Base-by-base conservation (phyloP, 35 echinoderm and acorn worm genomes). In the Ophiothrix spiculata region DNA sequence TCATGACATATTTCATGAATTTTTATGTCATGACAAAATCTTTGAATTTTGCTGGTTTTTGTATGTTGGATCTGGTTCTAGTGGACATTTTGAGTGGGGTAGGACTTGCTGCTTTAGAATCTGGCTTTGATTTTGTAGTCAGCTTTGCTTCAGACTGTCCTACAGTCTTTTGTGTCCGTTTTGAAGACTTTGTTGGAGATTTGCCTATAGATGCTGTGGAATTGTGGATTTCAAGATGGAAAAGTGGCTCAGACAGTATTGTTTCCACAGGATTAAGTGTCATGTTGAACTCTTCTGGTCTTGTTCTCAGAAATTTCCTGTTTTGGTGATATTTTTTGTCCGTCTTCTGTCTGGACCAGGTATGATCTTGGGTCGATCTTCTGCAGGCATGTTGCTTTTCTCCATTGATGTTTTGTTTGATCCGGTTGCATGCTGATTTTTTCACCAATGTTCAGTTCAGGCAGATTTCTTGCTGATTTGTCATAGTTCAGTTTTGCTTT, bases 401-500 rank as follows among this genome's bases (percentile, higher is more conserved):
- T 95, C 32, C 38, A 19, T 64, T 37, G 37, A 21, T 41, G 41
- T 39, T 87, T 63, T 23, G 40, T 39, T 19, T 35, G 77, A 75
- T 42, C 39, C 84, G 89, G 89, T 77, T 95, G 90, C n/a, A 95
- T 32, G 80, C 85, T 75, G 17, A 91, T 80, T 35, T 35, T 80
- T 79, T 93, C 56, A 36, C 91, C 91, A 64, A 93, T 93, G 33
- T 78, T 38, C 54, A 95, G 60, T 42, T 95, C 77, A 17, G 93
- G 93, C 78, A 91, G 63, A 73, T 87, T 80, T 31, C 87, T 95
- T 38, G 89, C 89, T 25, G 34, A 39, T 40, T 78, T 76, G 77
- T 95, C 86, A 86, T 95, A 95, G 0, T 95, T 85, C 23, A 77
- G 40, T 75, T 95, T 95, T 77, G 93, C 56, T 29, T 87, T 86